Conservation (phyloP, 2,888 invertebrate genomes). For the Melipona bicolor region DNA sequence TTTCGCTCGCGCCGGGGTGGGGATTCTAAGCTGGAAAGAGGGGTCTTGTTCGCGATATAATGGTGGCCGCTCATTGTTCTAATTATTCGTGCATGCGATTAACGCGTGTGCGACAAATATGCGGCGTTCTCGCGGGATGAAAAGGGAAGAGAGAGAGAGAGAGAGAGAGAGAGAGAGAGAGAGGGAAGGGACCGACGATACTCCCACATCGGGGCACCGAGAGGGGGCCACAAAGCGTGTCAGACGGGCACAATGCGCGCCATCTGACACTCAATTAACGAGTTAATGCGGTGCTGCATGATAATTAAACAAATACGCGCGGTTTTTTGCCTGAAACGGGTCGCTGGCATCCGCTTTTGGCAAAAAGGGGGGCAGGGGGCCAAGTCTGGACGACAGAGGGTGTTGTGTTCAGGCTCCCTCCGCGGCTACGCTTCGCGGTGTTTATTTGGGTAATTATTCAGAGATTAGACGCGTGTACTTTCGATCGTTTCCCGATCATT, state of each 20-base stretch:
- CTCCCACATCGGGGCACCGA: conserved; percentile 74
- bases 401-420: conserved; percentile 4
- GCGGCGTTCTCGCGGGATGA: conserved; percentile 51
- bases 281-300: conserved; percentile 83
- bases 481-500: too few relatives aligned
- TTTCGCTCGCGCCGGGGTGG: conserved; percentile 52
- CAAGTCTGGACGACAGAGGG: background rate
- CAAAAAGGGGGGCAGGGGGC: background rate
- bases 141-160: conserved; percentile 11
- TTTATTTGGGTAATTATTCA: conserved; percentile 27
- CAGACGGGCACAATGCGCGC: conserved; percentile 80
- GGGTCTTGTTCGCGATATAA: conserved; percentile 79
- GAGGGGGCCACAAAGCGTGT: conserved; percentile 80
- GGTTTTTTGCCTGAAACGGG: conserved; percentile 66
- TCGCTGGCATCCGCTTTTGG: conserved; percentile 42
- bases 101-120: conserved; percentile 76
- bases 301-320: conserved; percentile 83
- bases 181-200: conserved; percentile 59
- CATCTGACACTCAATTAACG: conserved; percentile 84
- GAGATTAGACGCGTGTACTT: background rate
- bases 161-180: too few relatives aligned
- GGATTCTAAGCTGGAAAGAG: conserved; percentile 79
- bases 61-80: conserved; percentile 83
- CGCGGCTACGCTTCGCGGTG: background rate
- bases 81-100: conserved; percentile 84